Conservation (phyloP, 2,113 vertebrate species). For the Stictonetta naevosa region DNA sequence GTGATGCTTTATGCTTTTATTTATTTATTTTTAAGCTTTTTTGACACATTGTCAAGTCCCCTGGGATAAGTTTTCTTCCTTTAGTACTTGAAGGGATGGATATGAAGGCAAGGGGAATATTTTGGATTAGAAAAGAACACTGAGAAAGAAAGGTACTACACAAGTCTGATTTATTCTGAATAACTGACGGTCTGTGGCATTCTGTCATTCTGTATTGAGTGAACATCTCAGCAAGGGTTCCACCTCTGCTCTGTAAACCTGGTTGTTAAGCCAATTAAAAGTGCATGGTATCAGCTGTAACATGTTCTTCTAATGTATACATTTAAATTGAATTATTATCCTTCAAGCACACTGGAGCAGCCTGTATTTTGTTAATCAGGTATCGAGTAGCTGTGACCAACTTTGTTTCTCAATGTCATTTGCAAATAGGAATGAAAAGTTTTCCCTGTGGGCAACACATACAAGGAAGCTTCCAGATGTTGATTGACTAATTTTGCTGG, state of each 20-base stretch:
- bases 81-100: not conserved
- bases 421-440: not conserved
- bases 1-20: not conserved
- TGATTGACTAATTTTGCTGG: not conserved
- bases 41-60: not conserved
- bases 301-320: not conserved
- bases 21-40: not conserved
- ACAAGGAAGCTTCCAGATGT: not conserved
- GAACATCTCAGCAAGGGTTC: conserved; percentile 33
- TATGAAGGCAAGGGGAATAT: not conserved
- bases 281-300: not conserved
- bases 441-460: not conserved
- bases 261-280: conserved; percentile 35
- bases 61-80: not conserved
- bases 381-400: not conserved
- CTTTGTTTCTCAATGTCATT: not conserved
- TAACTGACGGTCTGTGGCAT: not conserved
- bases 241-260: not conserved
- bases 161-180: not conserved
- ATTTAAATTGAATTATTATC: conserved; percentile 33
- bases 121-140: not conserved
- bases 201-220: not conserved
- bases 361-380: conserved; percentile 20
- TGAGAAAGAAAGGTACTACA: not conserved
- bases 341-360: not conserved